These are phyloP conservation scores for Cantharis rufa DNA, from an alignment of 2,888 invertebrate species.

Conservation along the genomic window DNA sequence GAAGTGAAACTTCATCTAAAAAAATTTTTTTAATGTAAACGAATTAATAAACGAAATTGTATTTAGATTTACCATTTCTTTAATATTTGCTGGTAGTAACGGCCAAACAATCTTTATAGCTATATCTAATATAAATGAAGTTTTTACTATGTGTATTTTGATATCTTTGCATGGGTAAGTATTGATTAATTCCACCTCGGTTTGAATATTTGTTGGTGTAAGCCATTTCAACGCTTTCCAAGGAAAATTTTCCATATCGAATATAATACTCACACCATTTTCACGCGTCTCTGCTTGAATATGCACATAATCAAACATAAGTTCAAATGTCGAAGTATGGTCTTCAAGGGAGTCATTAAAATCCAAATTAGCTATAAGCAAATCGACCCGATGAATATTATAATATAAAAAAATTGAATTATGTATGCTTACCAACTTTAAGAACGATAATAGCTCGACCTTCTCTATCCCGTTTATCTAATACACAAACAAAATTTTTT, in stretches of 20 bases:
- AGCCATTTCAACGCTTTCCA: conserved; percentile 46
- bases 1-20: background rate
- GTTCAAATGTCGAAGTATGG: background rate
- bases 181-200: conserved; percentile 39
- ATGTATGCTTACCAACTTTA: background rate
- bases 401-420: no score
- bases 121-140: conserved; percentile 40
- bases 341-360: background rate
- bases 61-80: conserved; percentile 33
- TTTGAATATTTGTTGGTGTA: conserved; percentile 44
- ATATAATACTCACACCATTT: conserved; percentile 49
- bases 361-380: background rate
- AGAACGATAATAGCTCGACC: conserved; percentile 49
- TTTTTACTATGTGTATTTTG: conserved; percentile 47
- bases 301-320: background rate
- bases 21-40: no score
- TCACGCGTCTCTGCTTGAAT: conserved; percentile 40
- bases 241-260: conserved; percentile 47
- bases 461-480: conserved; percentile 46
- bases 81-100: conserved; percentile 43
- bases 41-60: no score
- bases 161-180: conserved; percentile 44
- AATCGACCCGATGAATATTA: no score
- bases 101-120: conserved; percentile 47
- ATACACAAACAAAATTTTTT: conserved; percentile 44